Base-by-base conservation (phyloP, 2,888 invertebrate species). In the Oligia fasciuncula region DNA sequence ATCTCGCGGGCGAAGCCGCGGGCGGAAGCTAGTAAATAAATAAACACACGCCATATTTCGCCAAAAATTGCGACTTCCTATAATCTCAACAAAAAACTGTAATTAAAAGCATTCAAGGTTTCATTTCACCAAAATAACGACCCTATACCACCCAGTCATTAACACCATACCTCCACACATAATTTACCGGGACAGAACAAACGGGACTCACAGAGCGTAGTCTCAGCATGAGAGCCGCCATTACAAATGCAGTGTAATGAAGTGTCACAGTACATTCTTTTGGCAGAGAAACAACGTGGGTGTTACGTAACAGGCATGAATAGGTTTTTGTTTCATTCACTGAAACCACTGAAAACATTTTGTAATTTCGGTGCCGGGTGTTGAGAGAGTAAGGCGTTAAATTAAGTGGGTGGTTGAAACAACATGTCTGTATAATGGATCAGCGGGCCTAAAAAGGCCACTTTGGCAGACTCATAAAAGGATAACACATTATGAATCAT, bases 171-270 rank as follows among this genome's bases (percentile, higher is more conserved):
- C 57, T 57, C 23, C 40, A 14, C 23, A 60, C 23, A 83, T 70
- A 77, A 83, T 67, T 83, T 66, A 54, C 71, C 60, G 54, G 11
- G 40, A n/a, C 66, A 46, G 29, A 71, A 69, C 73, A 80, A 83
- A 70, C 62, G 68, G 46, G 49, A 63, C 73, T 35, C 67, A 67
- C 46, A 76, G 9, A 80, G 70, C 66, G 63, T 43, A 75, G 19
- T 78, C 73, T 8, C n/a, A 13, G 73, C 14, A 35, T 54, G 19
- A 74, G 46, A 68, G 79, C 63, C 17, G n/a, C 73, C 75, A 62
- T 66, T 66, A 70, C 69, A 62, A 82, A 77, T 86, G 83, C 81
- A 82, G 74, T 74, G 46, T 89, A 89, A 88, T 89, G 89, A 81
- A 88, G 88, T 89, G 80, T 66, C 77, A 76, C 76, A 72, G 70